These are phyloP conservation scores for Dermatemys mawii DNA, from an alignment of 2,113 vertebrate species.

Conservation along the genomic window DNA sequence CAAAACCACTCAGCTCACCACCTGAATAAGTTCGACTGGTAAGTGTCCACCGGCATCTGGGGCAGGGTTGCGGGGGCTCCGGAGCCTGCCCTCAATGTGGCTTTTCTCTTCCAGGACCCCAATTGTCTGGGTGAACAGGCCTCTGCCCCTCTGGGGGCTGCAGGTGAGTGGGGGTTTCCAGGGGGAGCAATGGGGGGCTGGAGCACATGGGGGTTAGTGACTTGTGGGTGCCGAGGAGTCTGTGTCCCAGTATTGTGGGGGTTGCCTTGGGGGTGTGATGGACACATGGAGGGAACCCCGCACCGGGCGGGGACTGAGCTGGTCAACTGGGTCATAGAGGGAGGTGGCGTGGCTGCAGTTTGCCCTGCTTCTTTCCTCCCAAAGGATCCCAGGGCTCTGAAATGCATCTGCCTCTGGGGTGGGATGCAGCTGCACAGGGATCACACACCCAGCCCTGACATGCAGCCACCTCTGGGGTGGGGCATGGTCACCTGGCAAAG, in stretches of 20 bases:
- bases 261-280: background rate
- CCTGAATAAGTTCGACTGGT: slow-evolving; percentile 84
- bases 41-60: slow-evolving; percentile 46
- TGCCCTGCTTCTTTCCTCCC: no score
- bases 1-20: slow-evolving; percentile 79
- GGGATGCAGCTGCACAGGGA: no score
- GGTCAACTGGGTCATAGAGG: background rate
- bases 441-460: background rate
- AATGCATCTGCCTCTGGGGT: no score
- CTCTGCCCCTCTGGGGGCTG: slow-evolving; percentile 84
- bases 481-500: background rate
- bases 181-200: background rate
- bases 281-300: background rate
- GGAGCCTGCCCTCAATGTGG: background rate
- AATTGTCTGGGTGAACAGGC: slow-evolving; percentile 88
- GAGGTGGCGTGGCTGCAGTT: background rate
- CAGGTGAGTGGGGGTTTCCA: slow-evolving; percentile 76
- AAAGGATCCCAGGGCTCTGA: background rate
- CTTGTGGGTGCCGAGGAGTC: background rate
- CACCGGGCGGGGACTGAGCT: background rate
- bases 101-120: slow-evolving; percentile 75
- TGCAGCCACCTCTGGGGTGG: background rate
- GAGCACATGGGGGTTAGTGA: background rate
- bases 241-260: background rate
- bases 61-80: background rate